phyloP scores from a whole-genome alignment of 2,113 vertebrate species.

The Sterna hirundo region DNA sequence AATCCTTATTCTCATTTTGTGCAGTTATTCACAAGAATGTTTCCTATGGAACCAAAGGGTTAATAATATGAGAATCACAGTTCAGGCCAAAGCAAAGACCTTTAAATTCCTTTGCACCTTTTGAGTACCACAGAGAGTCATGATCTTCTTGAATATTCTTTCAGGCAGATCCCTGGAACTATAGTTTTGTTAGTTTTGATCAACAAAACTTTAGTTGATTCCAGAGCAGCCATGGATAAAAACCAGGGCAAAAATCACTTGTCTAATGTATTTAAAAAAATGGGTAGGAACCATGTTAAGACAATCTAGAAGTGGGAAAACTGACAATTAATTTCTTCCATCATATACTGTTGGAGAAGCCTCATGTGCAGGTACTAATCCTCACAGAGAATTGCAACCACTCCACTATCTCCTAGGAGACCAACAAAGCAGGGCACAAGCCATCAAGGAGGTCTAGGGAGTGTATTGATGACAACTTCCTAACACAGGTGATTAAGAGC shows the following conservation, averaged over 20 bases:
- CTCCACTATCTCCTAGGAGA: background rate
- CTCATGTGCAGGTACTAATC: background rate
- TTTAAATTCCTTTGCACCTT: background rate
- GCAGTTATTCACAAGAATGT: background rate
- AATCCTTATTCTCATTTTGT: background rate
- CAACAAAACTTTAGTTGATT: background rate
- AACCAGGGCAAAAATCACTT: background rate
- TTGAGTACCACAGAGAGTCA: background rate
- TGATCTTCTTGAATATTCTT: background rate
- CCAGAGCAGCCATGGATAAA: background rate
- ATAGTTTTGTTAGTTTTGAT: background rate
- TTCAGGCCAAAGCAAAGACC: background rate
- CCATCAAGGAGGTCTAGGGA: background rate
- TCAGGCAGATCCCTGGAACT: background rate
- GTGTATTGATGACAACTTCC: background rate
- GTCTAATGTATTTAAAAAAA: background rate
- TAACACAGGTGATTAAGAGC: background rate
- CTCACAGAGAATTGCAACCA: background rate
- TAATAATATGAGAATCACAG: background rate
- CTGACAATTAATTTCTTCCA: background rate
- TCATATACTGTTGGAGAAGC: background rate
- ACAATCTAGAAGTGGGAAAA: background rate
- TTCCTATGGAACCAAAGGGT: background rate
- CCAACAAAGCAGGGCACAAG: background rate
- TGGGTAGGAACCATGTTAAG: background rate